Evolutionary conservation across 2,797 vertebrate species (phyloP), one percentile per base, ranked within the genome.

Genomic region (Sebastes alutus): DNA sequence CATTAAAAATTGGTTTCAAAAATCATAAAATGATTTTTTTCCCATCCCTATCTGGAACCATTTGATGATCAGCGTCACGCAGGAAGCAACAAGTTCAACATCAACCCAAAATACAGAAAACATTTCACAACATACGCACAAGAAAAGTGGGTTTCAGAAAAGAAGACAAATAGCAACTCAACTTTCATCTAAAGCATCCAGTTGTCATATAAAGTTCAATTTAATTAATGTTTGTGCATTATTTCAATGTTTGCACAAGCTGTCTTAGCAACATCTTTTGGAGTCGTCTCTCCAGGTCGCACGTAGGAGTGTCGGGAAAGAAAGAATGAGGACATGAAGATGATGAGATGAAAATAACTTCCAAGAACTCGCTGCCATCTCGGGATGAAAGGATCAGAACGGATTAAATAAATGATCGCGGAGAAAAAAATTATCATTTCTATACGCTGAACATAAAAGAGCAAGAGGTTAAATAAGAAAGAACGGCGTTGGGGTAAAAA

Each of bases 271-370:
- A 55, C 56, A 60, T 55, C 33, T 63, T 2, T 75, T 54, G 2
- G 20, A 63, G 64, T 5, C 16, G 7, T 75, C n/a, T 75, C n/a
- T 72, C 13, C 20, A 38, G 65, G 83, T 82, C 55, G 4, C 22
- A 27, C 1, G 7, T 35, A 52, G 25, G 23, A 64, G 58, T 14
- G 7, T n/a, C 5, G 12, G 5, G 3, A 13, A 66, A 6, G 58
- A 79, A 59, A 63, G 54, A 81, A 80, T 52, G 42, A 68, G 74
- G 46, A 64, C 35, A 12, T 71, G 55, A 42, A 38, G 27, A 74
- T 30, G 23, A 70, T 20, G 55, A 63, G 38, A 78, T 35, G n/a
- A 73, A 84, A 77, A 82, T 68, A 76, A 60, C 59, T 60, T 73
- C 22, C 20, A 42, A 75, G 32, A 30, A 38, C 11, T 71, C 6